A percentile compares a stretch with the other conserved stretches of the same genome.
These are phyloP conservation scores for Drosophila suzukii DNA, from an alignment of 1,140 invertebrate species.

Conservation along the genomic window DNA sequence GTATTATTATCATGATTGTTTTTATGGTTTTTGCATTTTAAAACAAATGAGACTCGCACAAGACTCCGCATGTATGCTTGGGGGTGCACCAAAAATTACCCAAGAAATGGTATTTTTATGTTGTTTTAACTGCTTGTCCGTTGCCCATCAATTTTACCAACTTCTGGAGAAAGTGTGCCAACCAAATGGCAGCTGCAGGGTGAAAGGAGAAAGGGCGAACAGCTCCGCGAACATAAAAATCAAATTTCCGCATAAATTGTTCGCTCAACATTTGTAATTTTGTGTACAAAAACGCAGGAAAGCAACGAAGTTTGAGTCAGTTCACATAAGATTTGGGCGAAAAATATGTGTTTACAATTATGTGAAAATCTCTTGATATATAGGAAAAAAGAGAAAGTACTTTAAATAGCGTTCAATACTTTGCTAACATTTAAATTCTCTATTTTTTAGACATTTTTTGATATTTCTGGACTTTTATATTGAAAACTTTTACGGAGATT, in stretches of 20 bases:
- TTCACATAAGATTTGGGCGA: background rate
- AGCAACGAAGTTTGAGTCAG: background rate
- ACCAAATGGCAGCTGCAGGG: background rate
- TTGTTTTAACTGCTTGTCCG: constrained; percentile 65
- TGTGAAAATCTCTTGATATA: background rate
- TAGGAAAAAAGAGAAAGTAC: too few relatives aligned
- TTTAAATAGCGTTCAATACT: too few relatives aligned
- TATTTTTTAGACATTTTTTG: too few relatives aligned
- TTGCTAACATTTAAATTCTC: too few relatives aligned
- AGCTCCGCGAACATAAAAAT: constrained; percentile 65
- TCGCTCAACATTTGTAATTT: constrained; percentile 61
- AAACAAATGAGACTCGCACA: constrained; percentile 51
- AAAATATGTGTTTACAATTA: background rate
- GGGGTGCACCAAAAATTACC: constrained; percentile 54
- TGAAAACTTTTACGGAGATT: too few relatives aligned
- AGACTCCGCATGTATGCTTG: constrained; percentile 2
- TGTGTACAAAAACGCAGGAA: background rate
- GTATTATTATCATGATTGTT: constrained; percentile 69
- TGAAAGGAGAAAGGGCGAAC: constrained; percentile 1
- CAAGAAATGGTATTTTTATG: constrained; percentile 64
- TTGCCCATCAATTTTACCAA: constrained; percentile 69
- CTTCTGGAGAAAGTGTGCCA: constrained; percentile 26
- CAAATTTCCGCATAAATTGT: constrained; percentile 76
- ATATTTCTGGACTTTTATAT: too few relatives aligned
- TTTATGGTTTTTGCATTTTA: constrained; percentile 77